Percentiles rank a stretch among this genome's conserved stretches.
Conservation (phyloP, 1,140 invertebrate species). For the Anoplophora glabripennis region DNA sequence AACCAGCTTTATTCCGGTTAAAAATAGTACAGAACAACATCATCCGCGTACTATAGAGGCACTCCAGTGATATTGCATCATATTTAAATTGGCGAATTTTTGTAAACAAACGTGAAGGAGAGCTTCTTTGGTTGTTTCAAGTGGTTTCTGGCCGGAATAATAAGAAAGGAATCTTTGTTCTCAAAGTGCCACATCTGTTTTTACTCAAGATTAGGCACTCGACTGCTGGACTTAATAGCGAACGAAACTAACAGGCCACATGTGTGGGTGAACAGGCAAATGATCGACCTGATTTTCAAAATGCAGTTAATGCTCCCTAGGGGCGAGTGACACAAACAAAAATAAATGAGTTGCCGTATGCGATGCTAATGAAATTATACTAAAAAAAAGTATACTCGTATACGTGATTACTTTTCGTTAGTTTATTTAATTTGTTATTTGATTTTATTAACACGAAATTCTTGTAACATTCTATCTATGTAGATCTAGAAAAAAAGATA, state of each 20-base stretch:
- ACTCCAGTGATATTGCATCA: conserved; percentile 2
- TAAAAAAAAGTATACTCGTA: no score
- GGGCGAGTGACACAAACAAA: conserved; percentile 5
- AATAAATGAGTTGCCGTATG: no score
- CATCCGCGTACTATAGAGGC: no score
- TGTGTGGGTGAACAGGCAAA: conserved; percentile 33
- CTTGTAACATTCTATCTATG: no score
- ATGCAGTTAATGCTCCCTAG: conserved; percentile 2
- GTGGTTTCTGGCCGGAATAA: neutral
- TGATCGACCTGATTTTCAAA: conserved; percentile 27
- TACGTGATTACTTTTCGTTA: no score
- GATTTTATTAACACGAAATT: no score
- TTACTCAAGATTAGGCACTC: conserved; percentile 31
- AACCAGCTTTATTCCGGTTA: no score
- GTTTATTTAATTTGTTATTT: no score
- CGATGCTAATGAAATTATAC: no score
- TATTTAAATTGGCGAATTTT: conserved; percentile 12
- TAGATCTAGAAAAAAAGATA: no score
- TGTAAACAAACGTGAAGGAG: conserved; percentile 4
- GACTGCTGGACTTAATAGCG: conserved; percentile 27
- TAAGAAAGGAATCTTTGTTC: conserved; percentile 30
- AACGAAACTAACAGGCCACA: conserved; percentile 21
- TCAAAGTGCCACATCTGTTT: conserved; percentile 34
- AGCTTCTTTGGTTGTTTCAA: conserved; percentile 3
- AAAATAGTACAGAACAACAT: no score